Conservation (phyloP, 2,797 vertebrate species). For the Alauda arvensis region DNA sequence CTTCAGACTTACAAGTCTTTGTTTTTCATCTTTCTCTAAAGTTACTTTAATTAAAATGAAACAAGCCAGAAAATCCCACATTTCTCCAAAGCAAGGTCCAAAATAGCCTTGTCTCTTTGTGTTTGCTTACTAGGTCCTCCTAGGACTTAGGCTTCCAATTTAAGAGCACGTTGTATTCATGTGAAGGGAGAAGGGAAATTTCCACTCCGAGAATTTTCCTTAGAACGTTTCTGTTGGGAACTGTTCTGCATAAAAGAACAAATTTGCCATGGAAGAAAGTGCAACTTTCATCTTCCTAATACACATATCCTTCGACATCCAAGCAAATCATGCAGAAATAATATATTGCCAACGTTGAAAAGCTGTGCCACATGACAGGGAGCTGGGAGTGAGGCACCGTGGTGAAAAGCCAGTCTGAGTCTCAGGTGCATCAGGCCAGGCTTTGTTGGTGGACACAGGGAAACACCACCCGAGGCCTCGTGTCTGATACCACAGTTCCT, state of each 20-base stretch:
- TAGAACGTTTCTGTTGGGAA: background rate
- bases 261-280: background rate
- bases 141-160: slow-evolving; percentile 19
- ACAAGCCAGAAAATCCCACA: slow-evolving; percentile 13
- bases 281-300: background rate
- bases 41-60: slow-evolving; percentile 48
- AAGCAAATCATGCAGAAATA: background rate
- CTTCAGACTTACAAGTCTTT: slow-evolving; percentile 17
- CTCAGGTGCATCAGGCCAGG: background rate
- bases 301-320: background rate
- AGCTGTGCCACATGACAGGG: background rate
- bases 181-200: slow-evolving; percentile 35
- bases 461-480: background rate
- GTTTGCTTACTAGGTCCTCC: slow-evolving; percentile 27
- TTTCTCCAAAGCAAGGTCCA: slow-evolving; percentile 27
- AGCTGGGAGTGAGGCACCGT: background rate
- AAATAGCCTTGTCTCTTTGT: slow-evolving; percentile 29
- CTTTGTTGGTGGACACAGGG: background rate
- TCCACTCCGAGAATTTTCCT: slow-evolving; percentile 3
- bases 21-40: slow-evolving; percentile 39
- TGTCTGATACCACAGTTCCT: background rate
- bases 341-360: background rate
- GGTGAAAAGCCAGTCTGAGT: background rate
- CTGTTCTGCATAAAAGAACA: background rate
- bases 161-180: background rate